A percentile compares a stretch with the other conserved stretches of the same genome.
These are phyloP conservation scores for Galago senegalensis DNA, from an alignment of 2,797 vertebrate species.

Conservation along the genomic window DNA sequence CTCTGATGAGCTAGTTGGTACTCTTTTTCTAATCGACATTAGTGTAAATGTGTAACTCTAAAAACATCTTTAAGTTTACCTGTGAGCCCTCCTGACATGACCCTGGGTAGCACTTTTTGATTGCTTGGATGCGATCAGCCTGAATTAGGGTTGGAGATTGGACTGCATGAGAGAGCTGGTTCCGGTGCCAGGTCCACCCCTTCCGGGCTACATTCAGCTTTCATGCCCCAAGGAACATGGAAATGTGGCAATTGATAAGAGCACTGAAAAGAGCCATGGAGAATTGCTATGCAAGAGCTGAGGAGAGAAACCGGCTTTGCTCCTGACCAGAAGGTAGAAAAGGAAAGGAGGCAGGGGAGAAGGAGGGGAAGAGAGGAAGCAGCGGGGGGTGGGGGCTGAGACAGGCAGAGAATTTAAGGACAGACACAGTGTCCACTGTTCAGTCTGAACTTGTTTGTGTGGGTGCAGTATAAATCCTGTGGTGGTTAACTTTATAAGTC, in stretches of 20 bases:
- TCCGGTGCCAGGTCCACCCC: not conserved
- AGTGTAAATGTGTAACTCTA: not conserved
- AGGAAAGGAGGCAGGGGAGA: not conserved
- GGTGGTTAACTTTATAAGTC: not conserved
- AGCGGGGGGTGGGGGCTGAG: not conserved
- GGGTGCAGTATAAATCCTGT: not conserved
- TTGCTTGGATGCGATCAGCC: fast-evolving
- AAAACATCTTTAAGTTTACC: not conserved
- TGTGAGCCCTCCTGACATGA: fast-evolving
- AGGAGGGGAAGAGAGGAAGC: not conserved
- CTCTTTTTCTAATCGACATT: not conserved
- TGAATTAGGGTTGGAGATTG: not conserved
- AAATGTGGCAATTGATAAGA: not conserved
- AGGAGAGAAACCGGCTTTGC: not conserved
- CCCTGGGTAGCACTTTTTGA: not conserved
- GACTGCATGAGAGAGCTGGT: not conserved
- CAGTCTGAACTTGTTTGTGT: not conserved
- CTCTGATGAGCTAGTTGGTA: not conserved
- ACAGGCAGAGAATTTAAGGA: not conserved
- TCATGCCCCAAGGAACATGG: not conserved
- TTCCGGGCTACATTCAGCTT: not conserved
- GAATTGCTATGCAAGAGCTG: fast-evolving
- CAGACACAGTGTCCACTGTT: not conserved
- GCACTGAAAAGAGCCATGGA: not conserved
- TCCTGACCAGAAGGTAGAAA: not conserved